A percentile compares a stretch with the other conserved stretches of the same genome.
phyloP scores from a whole-genome alignment of 2,113 vertebrate genomes.

The Heterochromis multidens region DNA sequence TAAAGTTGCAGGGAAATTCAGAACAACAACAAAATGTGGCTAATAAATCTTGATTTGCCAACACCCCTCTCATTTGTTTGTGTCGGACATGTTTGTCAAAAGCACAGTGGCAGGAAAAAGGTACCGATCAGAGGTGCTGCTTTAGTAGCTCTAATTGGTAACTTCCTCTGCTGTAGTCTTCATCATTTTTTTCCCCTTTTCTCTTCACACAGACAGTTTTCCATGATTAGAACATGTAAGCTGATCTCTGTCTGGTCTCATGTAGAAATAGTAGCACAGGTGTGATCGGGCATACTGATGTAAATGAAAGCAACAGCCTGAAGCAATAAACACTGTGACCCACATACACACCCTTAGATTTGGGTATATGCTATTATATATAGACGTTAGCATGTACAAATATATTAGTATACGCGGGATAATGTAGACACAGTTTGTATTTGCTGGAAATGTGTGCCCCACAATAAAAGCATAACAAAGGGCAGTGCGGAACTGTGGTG shows the following conservation, averaged over 20 bases:
- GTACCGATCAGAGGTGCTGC: constrained; percentile 53
- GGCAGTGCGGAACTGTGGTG: neutral
- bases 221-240: constrained; percentile 23
- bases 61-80: constrained; percentile 46
- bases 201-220: constrained; percentile 2
- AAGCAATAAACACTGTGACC: constrained; percentile 17
- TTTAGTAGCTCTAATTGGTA: no score
- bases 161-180: neutral
- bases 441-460: neutral
- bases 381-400: neutral
- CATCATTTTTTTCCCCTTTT: neutral
- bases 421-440: constrained; percentile 4
- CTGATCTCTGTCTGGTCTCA: neutral
- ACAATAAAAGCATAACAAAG: constrained; percentile 50
- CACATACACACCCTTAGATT: neutral
- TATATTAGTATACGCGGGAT: neutral
- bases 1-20: constrained; percentile 14
- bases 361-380: neutral
- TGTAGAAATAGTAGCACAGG: constrained; percentile 31
- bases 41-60: constrained; percentile 69
- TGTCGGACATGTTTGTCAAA: constrained; percentile 37
- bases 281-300: constrained; percentile 30
- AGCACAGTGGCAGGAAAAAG: constrained; percentile 36
- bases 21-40: constrained; percentile 18
- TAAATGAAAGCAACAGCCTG: constrained; percentile 35